Base-by-base conservation (phyloP, 2,113 vertebrate species). In the Muscicapa adusta region DNA sequence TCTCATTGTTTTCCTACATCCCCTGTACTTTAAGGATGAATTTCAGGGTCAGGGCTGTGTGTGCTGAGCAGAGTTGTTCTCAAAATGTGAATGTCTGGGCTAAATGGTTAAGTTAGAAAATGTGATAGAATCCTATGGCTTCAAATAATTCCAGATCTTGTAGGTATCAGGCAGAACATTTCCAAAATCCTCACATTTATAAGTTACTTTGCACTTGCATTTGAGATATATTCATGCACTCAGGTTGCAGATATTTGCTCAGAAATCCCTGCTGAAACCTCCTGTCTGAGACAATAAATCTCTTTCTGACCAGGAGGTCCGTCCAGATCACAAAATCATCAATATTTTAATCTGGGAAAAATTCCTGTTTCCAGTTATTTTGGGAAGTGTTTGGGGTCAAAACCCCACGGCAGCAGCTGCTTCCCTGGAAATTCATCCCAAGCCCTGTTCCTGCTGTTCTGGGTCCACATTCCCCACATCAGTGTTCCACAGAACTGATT, bases 1-100 rank as follows among this genome's bases (percentile, higher is more conserved):
- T 19, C 0, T 4, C 3, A 0, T 10, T 24, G 3, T 74, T 78
- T 81, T 47, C 66, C 53, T 28, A 1, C 45, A 17, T 19, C 6
- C 34, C 16, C 38, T 60, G 29, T 18, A 3, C 56, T 51, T 63
- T 12, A 20, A 38, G 22, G 48, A 36, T 25, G 58, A 76, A 23
- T n/a, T 23, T 28, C 28, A 18, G 25, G 42, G 18, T 31, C 7
- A 65, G 77, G 12, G 58, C 61, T 40, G 14, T 6, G 25, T 45
- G 28, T 13, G 5, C 42, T 81, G n/a, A 58, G 56, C 40, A 77
- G 36, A 50, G 22, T 6, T 1, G 6, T 48, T 42, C 62, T n/a
- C 51, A 14, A 47, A 58, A 24, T 0, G 1, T 9, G 7, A 53
- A 11, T 43, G 4, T 7, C 26, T 66, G 66, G 15, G n/a, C 3